Evolutionary conservation across 2,113 vertebrate genomes (phyloP), one percentile per base, ranked within the genome.

Genomic region (Pteruthius melanotis): DNA sequence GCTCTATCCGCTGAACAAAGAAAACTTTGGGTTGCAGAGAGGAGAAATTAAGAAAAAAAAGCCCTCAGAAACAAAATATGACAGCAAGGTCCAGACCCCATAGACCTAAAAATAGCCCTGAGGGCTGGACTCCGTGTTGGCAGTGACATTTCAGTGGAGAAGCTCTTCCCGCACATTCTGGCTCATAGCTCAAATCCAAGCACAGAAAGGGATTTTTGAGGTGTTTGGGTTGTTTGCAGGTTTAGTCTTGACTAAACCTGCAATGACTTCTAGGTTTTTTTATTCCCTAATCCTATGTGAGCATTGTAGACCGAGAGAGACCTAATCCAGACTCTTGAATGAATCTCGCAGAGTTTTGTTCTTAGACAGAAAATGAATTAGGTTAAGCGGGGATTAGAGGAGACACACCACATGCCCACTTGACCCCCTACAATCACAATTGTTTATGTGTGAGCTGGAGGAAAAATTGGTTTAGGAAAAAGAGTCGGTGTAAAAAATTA

Each of bases 301-400:
- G 44, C 11, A 16, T 45, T 77, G 63, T 39, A 80, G 75, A 45
- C 78, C 15, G 52, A 82, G 78, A 61, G 77, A 87, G 60, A 91
- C 85, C 56, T 91, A 88, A 93, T 86, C 96, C 87, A 53, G 72
- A 60, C 74, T 93, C 94, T 57, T 87, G 94, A 91, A 87, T 80
- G 95, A 94, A 91, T 96, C 94, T 95, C 81, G 0, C 13, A 5
- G 79, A 94, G 86, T 96, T 96, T 93, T 89, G 75, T 94, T 78
- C 91, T 94, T 96, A 84, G 84, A 93, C 61, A 90, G 92, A 96
- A 94, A 94, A 97, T 83, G 77, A 97, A 93, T 76, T 90, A 77
- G 95, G 89, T 94, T 95, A 94, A 94, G 88, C 84, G 0, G 90
- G 91, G 93, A 95, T 95, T 96, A 88, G 81, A 84, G 88, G 87